phyloP scores from a whole-genome alignment of 1,140 invertebrate species.

The Scaptomyza montana region DNA sequence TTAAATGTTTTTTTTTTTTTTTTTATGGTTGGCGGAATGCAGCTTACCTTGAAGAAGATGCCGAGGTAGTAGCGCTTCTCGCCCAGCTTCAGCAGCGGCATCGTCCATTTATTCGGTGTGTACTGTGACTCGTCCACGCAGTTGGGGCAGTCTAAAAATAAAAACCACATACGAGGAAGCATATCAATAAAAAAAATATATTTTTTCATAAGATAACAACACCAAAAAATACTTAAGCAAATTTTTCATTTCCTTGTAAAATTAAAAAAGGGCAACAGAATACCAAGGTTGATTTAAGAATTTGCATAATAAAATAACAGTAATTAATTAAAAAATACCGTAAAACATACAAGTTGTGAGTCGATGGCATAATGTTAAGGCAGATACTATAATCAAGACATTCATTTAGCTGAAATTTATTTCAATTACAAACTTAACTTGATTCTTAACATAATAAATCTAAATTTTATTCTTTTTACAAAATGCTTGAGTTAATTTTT shows the following conservation, averaged over 20 bases:
- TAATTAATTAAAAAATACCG: conserved; percentile 17
- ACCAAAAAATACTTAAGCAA: conserved; percentile 42
- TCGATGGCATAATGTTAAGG: background rate
- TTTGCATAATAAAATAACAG: conserved; percentile 16
- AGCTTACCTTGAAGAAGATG: conserved; percentile 94
- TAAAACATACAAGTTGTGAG: conserved; percentile 29
- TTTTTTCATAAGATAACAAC: conserved; percentile 17
- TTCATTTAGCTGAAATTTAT: background rate
- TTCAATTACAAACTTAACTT: conserved; percentile 4
- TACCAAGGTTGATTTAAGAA: conserved; percentile 19
- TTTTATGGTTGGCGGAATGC: conserved; percentile 63
- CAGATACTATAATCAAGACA: conserved; percentile 1
- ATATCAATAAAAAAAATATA: conserved; percentile 15
- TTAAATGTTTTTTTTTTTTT: conserved; percentile 25
- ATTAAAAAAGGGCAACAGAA: background rate
- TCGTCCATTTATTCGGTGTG: conserved; percentile 90
- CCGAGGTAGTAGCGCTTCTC: conserved; percentile 94
- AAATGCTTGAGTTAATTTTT: background rate
- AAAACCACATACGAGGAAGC: conserved; percentile 14
- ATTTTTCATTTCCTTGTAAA: conserved; percentile 3
- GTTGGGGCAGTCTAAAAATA: conserved; percentile 89
- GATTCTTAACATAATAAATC: background rate
- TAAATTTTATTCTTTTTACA: conserved; percentile 3
- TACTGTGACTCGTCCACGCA: conserved; percentile 89
- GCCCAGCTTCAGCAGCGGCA: conserved; percentile 93